phyloP scores from a whole-genome alignment of 2,113 vertebrate species.

The Triplophysa siluroides region DNA sequence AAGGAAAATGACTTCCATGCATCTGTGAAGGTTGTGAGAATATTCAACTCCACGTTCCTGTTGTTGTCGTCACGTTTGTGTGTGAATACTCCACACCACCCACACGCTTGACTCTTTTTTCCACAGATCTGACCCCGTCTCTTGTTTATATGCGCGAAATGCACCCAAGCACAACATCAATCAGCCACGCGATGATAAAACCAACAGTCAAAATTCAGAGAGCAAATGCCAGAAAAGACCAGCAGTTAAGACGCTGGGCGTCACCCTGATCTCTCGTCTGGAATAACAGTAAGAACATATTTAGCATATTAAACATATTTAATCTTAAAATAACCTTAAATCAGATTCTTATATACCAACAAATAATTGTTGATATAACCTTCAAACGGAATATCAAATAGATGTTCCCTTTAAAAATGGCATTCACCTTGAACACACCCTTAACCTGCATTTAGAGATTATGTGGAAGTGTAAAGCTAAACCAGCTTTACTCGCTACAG shows the following conservation, averaged over 20 bases:
- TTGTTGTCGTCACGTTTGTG: neutral
- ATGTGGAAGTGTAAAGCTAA: constrained; percentile 46
- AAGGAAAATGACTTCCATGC: neutral
- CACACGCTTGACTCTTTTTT: constrained; percentile 19
- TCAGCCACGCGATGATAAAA: constrained; percentile 2
- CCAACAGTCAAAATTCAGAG: too few species aligned
- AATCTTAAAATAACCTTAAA: too few species aligned
- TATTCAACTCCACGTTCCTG: neutral
- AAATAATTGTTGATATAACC: too few species aligned
- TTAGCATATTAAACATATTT: too few species aligned
- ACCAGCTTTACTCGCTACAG: constrained; percentile 47
- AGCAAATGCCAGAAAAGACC: neutral
- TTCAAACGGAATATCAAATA: neutral
- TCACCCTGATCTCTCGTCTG: neutral
- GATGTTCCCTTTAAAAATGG: constrained; percentile 35
- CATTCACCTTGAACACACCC: constrained; percentile 31
- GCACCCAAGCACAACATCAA: constrained; percentile 29
- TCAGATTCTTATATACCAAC: too few species aligned
- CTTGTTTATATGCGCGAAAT: constrained; percentile 12
- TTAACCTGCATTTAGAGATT: constrained; percentile 29
- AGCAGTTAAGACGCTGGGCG: neutral
- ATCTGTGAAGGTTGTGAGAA: neutral
- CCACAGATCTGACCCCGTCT: constrained; percentile 9
- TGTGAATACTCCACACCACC: constrained; percentile 18
- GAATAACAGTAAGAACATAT: neutral